These are phyloP conservation scores for Chiridota heheva DNA, from an alignment of 35 echinoderm and acorn worm genomes.

Conservation along the genomic window DNA sequence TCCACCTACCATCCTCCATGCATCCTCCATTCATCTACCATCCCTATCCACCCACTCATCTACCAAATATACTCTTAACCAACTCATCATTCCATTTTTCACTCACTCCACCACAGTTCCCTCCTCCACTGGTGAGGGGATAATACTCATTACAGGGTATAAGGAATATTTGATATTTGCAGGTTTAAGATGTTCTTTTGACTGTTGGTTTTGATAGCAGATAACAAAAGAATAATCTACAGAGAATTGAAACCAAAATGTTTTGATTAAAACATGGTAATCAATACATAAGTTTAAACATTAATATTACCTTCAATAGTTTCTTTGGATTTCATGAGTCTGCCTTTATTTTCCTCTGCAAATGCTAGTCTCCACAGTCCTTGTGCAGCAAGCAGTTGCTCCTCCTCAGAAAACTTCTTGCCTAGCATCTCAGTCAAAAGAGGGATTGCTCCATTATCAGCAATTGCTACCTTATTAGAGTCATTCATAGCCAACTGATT, in stretches of 20 bases:
- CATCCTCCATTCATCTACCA: no score
- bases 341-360: constrained; percentile 53
- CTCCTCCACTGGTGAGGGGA: no score
- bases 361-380: constrained; percentile 82
- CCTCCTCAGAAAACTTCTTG: constrained; percentile 40
- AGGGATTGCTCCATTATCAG: constrained; percentile 58
- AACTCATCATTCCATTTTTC: no score
- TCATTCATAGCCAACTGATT: constrained; percentile 84
- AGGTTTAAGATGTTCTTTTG: no score
- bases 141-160: no score
- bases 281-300: no score
- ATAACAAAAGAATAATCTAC: background rate
- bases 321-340: constrained; percentile 43
- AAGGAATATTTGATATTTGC: no score
- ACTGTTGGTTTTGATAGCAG: background rate
- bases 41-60: no score
- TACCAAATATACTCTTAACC: no score
- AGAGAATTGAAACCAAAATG: background rate
- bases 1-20: no score
- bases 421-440: constrained; percentile 49
- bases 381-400: constrained; percentile 51
- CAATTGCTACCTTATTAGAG: constrained; percentile 76
- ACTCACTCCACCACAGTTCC: no score
- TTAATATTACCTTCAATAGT: constrained; percentile 63
- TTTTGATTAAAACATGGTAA: no score